Evolutionary conservation across 2,797 vertebrate genomes (phyloP).

Genomic region (Cirrhinus molitorella): DNA sequence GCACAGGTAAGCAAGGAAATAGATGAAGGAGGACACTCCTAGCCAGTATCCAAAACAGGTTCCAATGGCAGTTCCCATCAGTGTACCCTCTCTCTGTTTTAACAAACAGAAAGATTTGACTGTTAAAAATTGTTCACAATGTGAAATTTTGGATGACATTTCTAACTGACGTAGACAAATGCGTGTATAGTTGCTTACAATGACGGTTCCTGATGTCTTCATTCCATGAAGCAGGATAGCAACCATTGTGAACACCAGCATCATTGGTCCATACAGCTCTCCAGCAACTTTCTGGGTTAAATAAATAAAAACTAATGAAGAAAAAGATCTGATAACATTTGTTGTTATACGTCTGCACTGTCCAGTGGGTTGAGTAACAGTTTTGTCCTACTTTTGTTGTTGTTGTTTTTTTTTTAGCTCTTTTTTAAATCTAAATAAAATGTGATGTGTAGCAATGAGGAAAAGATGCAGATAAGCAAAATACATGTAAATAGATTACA

Average conservation of each 20-base stretch:
- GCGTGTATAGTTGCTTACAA: slow-evolving; percentile 79
- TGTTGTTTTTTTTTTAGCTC: background rate
- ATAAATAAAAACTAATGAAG: background rate
- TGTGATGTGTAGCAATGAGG: background rate
- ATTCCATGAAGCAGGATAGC: slow-evolving; percentile 97
- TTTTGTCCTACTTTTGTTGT: too few species aligned
- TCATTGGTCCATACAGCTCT: slow-evolving; percentile 95
- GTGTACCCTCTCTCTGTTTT: slow-evolving; percentile 91
- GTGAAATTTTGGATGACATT: background rate
- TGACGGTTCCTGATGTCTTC: slow-evolving; percentile 96
- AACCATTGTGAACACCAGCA: slow-evolving; percentile 96
- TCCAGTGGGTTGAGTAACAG: background rate
- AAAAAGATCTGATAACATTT: background rate
- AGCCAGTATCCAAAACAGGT: slow-evolving; percentile 98
- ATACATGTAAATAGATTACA: background rate
- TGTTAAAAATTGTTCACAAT: too few species aligned
- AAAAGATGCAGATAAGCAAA: background rate
- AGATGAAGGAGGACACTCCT: slow-evolving; percentile 94
- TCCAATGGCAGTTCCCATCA: slow-evolving; percentile 98
- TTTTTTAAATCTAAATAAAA: slow-evolving; percentile 15
- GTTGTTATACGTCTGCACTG: background rate
- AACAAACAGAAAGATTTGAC: slow-evolving; percentile 37
- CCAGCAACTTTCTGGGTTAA: slow-evolving; percentile 90
- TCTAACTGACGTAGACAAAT: background rate
- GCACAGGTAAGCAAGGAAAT: slow-evolving; percentile 94